Evolutionary conservation across 2,888 invertebrate genomes (phyloP), one percentile per base, ranked within the genome.

Genomic region (Sinhomidia bicolor): DNA sequence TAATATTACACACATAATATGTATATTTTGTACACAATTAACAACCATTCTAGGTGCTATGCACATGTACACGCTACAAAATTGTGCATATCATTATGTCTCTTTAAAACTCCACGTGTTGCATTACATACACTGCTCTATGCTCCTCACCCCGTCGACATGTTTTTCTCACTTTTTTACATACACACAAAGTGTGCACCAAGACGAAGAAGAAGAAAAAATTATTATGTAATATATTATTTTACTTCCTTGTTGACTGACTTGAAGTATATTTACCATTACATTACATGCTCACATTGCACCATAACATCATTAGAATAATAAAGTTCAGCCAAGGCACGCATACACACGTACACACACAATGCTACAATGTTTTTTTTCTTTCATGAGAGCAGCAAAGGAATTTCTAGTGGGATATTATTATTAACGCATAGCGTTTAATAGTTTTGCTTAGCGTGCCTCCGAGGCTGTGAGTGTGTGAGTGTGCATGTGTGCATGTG

Each of bases 221-320:
- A 62, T 62, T 62, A 62, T 68, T 68, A 68, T 68, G 36, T 41
- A 68, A 68, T 41, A 36, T 20, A 36, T 65, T n/a, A 68, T 68
- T 68, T 68, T 68, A 68, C 68, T 68, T 68, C 68, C 68, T 68
- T 68, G 68, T 68, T 68, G 68, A 68, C 68, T 68, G 17, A 68
- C 17, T 41, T 2, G 51, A 41, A 20, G 36, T 36, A 36, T 17
- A 41, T 68, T 2, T 23, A 62, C 12, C n/a, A n/a, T n/a, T 68
- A 3, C 62, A 62, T 26, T 20, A 62, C 14, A 51, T 51, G 14
- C n/a, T 51, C 51, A 14, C 14, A 20, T 57, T 57, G 57, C 57
- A n/a, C n/a, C n/a, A 23, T 57, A 23, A 57, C 57, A n/a, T n/a
- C 23, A 57, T 57, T 57, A 23, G 3, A 20, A 23, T 23, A 23